A percentile compares a stretch with the other conserved stretches of the same genome.
These are phyloP conservation scores for Rhinella marina DNA, from an alignment of 2,797 vertebrate genomes.

Conservation along the genomic window DNA sequence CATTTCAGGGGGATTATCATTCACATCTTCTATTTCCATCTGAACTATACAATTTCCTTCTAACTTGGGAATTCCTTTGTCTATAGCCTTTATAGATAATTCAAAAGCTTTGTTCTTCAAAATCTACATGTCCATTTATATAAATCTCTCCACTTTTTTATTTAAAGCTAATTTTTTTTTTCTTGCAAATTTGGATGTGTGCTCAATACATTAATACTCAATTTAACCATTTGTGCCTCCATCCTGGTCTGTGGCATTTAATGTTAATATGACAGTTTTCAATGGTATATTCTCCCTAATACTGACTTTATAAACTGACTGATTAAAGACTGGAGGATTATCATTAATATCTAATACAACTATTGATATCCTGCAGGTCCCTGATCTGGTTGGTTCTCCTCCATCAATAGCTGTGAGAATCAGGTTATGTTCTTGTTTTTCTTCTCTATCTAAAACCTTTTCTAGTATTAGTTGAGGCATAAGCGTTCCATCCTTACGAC, in stretches of 20 bases:
- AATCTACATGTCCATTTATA: background rate
- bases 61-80: background rate
- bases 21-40: background rate
- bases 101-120: background rate
- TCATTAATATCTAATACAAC: no score
- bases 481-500: no score
- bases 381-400: no score
- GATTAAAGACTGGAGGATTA: no score
- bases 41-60: background rate
- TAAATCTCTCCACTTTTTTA: background rate
- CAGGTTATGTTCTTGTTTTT: no score
- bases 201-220: background rate
- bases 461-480: no score
- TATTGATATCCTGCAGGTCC: no score
- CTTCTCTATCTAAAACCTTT: no score
- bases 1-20: background rate
- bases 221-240: background rate
- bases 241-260: background rate
- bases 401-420: no score
- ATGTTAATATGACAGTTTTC: background rate
- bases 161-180: constrained; percentile 49
- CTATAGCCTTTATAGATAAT: background rate
- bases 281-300: constrained; percentile 67
- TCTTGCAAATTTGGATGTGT: background rate
- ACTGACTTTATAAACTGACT: constrained; percentile 62